phyloP scores from a whole-genome alignment of 1,140 invertebrate genomes.

The Phortica variegata region DNA sequence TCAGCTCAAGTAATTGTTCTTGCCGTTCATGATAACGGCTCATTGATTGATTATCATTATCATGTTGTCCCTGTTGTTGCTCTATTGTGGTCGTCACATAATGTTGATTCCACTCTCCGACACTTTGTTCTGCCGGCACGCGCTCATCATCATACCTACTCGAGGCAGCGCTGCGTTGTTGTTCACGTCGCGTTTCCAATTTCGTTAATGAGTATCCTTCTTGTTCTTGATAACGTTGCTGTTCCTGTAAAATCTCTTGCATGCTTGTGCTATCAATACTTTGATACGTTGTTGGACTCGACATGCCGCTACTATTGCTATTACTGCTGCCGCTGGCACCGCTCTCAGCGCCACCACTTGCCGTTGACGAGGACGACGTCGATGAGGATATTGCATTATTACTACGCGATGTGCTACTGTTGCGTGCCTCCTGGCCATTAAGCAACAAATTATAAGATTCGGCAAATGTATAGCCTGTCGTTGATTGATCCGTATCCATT shows the following conservation, averaged over 20 bases:
- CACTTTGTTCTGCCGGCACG: not conserved
- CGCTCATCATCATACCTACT: not conserved
- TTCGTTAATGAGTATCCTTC: slow-evolving; percentile 51
- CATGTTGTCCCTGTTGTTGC: not conserved
- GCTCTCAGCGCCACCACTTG: slow-evolving; percentile 2
- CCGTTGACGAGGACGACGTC: slow-evolving; percentile 2
- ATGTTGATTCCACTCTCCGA: not conserved
- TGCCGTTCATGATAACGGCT: slow-evolving; percentile 11
- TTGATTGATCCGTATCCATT: slow-evolving; percentile 1
- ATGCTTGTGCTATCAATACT: slow-evolving; percentile 23
- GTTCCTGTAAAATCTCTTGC: slow-evolving; percentile 44
- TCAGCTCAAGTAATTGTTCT: slow-evolving; percentile 33
- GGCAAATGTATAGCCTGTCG: slow-evolving; percentile 38
- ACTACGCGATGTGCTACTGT: not conserved
- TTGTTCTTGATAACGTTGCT: slow-evolving; percentile 49
- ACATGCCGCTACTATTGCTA: slow-evolving; percentile 2
- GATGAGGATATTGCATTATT: slow-evolving; percentile 12
- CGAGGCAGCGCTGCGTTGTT: slow-evolving; percentile 23
- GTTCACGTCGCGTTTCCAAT: slow-evolving; percentile 46
- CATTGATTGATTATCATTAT: too few relatives aligned
- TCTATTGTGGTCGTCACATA: slow-evolving; percentile 7
- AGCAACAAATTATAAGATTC: slow-evolving; percentile 51
- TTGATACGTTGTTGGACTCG: slow-evolving; percentile 10
- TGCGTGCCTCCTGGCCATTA: slow-evolving; percentile 24
- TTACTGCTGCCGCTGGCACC: not conserved